phyloP scores from a whole-genome alignment of 92 coral and sea anemone species.

The Blastomussa wellsi region DNA sequence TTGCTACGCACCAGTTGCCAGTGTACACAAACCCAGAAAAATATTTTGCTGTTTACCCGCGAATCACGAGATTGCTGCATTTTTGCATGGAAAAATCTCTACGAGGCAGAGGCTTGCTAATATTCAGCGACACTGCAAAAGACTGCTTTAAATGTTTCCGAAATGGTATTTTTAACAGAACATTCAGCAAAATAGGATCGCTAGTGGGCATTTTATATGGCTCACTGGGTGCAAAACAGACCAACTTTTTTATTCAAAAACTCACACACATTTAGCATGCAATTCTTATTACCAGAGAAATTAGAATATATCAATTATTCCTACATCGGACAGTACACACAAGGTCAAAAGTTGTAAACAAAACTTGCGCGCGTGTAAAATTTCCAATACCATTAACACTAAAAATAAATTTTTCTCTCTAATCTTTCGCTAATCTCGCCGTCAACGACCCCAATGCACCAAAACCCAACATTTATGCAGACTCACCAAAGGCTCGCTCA shows the following conservation, averaged over 20 bases:
- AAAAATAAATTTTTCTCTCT: neutral
- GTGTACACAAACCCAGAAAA: neutral
- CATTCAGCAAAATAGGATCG: neutral
- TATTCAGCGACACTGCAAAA: neutral
- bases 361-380: neutral
- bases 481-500: slow-evolving; percentile 95
- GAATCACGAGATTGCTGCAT: slow-evolving; percentile 8
- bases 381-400: neutral
- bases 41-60: neutral
- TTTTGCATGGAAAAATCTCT: neutral
- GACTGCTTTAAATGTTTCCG: neutral
- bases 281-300: neutral
- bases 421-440: slow-evolving; percentile 4
- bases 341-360: slow-evolving; percentile 16
- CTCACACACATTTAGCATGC: too few species aligned
- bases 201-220: slow-evolving; percentile 2
- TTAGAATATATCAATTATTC: slow-evolving; percentile 10
- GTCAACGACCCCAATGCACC: neutral
- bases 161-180: neutral
- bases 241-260: neutral
- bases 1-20: slow-evolving; percentile 9
- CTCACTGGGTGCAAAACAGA: slow-evolving; percentile 1
- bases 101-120: neutral
- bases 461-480: neutral
- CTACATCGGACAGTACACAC: slow-evolving; percentile 13